A percentile compares a stretch with the other conserved stretches of the same genome.
These are phyloP conservation scores for Lingula anatina DNA, from an alignment of 2,888 invertebrate genomes.

Conservation along the genomic window DNA sequence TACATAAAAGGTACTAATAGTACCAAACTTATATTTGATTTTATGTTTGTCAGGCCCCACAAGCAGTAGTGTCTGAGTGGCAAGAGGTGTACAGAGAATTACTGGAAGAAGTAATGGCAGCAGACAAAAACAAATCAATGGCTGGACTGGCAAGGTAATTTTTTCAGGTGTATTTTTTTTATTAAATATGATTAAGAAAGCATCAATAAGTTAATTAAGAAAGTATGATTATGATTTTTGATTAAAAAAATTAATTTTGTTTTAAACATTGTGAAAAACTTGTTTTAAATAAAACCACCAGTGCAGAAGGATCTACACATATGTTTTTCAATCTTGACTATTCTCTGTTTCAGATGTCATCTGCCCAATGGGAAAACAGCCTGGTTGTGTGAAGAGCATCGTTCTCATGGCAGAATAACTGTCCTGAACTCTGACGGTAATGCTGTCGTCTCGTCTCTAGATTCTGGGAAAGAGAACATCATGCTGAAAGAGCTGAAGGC, in stretches of 20 bases:
- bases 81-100: slow-evolving; percentile 26
- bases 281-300: no score
- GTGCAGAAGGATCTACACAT: no score
- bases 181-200: no score
- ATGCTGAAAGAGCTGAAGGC: slow-evolving; percentile 22
- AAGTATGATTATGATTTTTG: neutral
- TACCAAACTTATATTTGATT: no score
- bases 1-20: no score
- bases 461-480: slow-evolving; percentile 14
- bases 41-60: slow-evolving; percentile 20
- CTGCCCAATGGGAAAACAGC: slow-evolving; percentile 35
- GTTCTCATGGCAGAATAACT: slow-evolving; percentile 24
- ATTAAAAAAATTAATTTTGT: neutral
- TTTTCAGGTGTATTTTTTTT: no score
- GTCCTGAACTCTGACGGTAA: slow-evolving; percentile 21
- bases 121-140: slow-evolving; percentile 21
- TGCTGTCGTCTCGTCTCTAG: slow-evolving; percentile 10
- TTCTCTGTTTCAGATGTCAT: slow-evolving; percentile 22
- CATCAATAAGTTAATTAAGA: neutral
- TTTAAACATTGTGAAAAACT: no score
- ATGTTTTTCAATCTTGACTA: neutral
- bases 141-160: slow-evolving; percentile 22
- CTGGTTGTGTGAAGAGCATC: slow-evolving; percentile 38
- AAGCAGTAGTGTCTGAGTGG: slow-evolving; percentile 25
- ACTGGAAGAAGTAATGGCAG: slow-evolving; percentile 22